Conservation (phyloP, 2,797 vertebrate genomes). For the Poliocrania exsul region DNA sequence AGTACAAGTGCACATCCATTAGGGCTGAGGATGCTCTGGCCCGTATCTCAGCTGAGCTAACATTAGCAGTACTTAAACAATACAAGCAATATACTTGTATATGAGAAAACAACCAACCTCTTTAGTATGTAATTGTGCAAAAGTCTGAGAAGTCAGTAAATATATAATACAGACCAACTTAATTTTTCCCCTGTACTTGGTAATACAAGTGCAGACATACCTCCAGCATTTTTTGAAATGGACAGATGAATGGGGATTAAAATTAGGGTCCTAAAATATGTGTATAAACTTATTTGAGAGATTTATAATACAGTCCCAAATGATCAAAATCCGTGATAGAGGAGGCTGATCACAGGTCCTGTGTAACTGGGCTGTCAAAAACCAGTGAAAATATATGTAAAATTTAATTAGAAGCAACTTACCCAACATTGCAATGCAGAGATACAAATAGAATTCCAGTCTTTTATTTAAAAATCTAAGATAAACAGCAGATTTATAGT, state of each 20-base stretch:
- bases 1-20: not conserved
- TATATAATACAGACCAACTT: not conserved
- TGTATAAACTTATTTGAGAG: not conserved
- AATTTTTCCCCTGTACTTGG: not conserved
- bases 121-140: not conserved
- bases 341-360: not conserved
- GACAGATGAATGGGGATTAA: not conserved
- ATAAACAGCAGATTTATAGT: constrained; percentile 8
- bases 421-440: not conserved
- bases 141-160: not conserved
- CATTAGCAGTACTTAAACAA: not conserved
- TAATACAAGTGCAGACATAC: not conserved
- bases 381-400: not conserved
- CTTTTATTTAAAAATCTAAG: not conserved
- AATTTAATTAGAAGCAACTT: not conserved
- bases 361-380: not conserved
- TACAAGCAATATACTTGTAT: not conserved
- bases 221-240: not conserved
- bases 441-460: not conserved
- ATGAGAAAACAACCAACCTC: not conserved
- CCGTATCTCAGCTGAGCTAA: not conserved
- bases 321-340: not conserved
- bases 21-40: not conserved
- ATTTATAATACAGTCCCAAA: not conserved
- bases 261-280: fast-evolving